These are phyloP conservation scores for Nasonovia ribisnigri DNA, from an alignment of 2,888 invertebrate genomes.

Conservation along the genomic window DNA sequence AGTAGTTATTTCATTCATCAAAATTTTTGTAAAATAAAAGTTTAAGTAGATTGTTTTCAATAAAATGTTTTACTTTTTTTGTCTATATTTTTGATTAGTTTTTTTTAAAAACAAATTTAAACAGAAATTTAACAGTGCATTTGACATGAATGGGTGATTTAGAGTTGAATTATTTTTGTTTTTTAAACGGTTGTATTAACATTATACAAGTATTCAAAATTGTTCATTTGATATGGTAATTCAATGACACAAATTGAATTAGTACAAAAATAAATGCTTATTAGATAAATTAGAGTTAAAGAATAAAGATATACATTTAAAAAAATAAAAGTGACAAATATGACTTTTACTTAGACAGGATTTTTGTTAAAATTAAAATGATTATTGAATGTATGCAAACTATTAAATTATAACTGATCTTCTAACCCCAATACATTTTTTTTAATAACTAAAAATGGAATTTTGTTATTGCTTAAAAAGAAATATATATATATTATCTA, in stretches of 20 bases:
- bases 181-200: background rate
- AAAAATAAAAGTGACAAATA: background rate
- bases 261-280: slow-evolving; percentile 42
- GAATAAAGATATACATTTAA: background rate
- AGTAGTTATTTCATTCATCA: background rate
- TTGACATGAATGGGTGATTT: slow-evolving; percentile 35
- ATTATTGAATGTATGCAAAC: background rate
- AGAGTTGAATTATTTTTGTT: background rate
- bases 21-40: background rate
- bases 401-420: background rate
- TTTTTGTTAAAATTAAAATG: background rate
- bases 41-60: background rate
- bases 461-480: background rate
- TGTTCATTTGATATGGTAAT: slow-evolving; percentile 32
- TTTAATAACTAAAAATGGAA: background rate
- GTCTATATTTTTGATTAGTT: slow-evolving; percentile 13
- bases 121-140: slow-evolving; percentile 5
- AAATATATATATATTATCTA: background rate
- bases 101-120: background rate
- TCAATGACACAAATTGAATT: slow-evolving; percentile 36
- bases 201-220: slow-evolving; percentile 14
- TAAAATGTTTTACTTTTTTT: background rate
- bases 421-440: background rate
- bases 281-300: background rate
- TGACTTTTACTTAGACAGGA: background rate